Evolutionary conservation across 1,140 invertebrate genomes (phyloP).

Genomic region (Drosophila elegans): DNA sequence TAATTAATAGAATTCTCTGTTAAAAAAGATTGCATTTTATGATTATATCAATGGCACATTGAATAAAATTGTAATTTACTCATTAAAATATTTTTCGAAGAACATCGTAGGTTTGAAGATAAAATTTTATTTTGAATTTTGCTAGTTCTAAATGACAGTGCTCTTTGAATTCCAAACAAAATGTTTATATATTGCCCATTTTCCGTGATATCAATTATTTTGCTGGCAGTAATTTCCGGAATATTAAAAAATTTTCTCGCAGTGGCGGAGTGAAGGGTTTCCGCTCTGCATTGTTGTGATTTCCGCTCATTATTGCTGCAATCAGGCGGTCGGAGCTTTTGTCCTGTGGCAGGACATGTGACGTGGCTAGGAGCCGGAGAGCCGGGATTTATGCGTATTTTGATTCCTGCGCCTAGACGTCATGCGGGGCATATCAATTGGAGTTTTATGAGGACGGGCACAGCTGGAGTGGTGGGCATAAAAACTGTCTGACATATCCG

Average conservation of each 20-base stretch:
- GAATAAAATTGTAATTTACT: no score
- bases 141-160: no score
- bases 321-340: slow-evolving; percentile 57
- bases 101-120: no score
- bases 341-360: slow-evolving; percentile 44
- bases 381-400: slow-evolving; percentile 74
- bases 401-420: slow-evolving; percentile 71
- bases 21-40: no score
- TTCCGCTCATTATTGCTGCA: slow-evolving; percentile 78
- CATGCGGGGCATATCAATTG: slow-evolving; percentile 74
- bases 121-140: no score
- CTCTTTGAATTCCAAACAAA: no score
- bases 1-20: no score
- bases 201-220: not conserved
- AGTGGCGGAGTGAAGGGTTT: slow-evolving; percentile 42
- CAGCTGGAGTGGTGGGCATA: slow-evolving; percentile 59
- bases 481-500: slow-evolving; percentile 62
- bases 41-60: no score
- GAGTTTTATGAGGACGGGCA: slow-evolving; percentile 43
- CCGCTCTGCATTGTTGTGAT: slow-evolving; percentile 58
- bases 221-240: slow-evolving; percentile 10
- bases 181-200: no score
- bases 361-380: slow-evolving; percentile 25
- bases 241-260: not conserved
- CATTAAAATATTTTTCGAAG: no score